Conservation (phyloP, 2,113 vertebrate species). For the Ictidomys tridecemlineatus region DNA sequence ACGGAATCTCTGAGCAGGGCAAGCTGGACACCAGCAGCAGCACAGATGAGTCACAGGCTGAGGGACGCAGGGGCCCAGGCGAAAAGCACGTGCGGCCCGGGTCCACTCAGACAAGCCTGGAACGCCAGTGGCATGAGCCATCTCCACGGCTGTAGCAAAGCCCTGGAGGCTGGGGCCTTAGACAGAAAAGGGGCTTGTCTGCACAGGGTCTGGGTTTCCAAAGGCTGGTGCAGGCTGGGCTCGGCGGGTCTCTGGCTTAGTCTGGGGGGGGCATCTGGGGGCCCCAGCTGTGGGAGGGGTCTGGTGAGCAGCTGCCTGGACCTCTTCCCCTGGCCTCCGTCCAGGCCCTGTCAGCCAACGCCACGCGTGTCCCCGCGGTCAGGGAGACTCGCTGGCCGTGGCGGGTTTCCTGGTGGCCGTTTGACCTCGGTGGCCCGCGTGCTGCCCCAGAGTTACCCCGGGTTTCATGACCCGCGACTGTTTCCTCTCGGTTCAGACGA, state of each 20-base stretch:
- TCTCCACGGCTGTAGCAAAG: neutral
- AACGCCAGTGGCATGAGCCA: neutral
- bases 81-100: neutral
- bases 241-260: neutral
- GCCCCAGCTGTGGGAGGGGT: too few species aligned
- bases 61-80: neutral
- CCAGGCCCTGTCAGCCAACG: too few species aligned
- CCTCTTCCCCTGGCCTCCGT: rapidly evolving
- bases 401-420: rapidly evolving
- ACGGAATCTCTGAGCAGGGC: too few species aligned
- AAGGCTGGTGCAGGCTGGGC: neutral
- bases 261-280: too few species aligned
- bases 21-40: too few species aligned
- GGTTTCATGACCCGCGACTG: rapidly evolving
- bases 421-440: neutral
- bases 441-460: constrained; percentile 68
- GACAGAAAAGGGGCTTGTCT: too few species aligned
- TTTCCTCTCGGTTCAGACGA: neutral
- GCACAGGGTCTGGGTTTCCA: neutral
- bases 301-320: rapidly evolving
- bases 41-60: too few species aligned
- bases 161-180: too few species aligned
- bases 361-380: rapidly evolving
- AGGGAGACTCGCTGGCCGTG: rapidly evolving
- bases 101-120: neutral